Percentiles rank a stretch among this genome's conserved stretches.
These are phyloP conservation scores for Regulus satrapa DNA, from an alignment of 2,113 vertebrate species.

Conservation along the genomic window DNA sequence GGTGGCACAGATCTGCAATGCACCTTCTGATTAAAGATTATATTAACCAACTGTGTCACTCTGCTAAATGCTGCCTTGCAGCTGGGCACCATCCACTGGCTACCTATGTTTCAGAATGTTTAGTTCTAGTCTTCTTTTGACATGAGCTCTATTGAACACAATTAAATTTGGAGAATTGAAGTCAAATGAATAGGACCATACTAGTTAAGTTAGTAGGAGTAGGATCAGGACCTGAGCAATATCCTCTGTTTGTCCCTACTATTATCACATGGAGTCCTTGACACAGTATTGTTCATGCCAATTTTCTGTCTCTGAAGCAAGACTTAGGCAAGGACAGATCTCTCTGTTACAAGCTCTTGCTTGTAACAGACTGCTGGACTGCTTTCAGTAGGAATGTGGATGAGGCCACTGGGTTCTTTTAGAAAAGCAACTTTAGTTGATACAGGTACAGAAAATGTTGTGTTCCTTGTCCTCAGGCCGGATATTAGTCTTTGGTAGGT, in stretches of 20 bases:
- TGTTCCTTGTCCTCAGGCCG: not conserved
- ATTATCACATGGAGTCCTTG: not conserved
- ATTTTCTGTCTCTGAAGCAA: not conserved
- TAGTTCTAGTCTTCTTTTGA: not conserved
- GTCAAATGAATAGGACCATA: not conserved
- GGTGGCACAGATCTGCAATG: not conserved
- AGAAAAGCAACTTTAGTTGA: not conserved
- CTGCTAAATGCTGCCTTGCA: not conserved
- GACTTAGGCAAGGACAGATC: not conserved
- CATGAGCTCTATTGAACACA: not conserved
- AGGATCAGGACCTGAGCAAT: not conserved
- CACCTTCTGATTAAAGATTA: not conserved
- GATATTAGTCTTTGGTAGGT: not conserved
- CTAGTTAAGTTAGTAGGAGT: not conserved
- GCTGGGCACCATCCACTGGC: not conserved
- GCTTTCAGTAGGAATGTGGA: not conserved
- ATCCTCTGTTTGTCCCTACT: not conserved
- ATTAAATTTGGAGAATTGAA: not conserved
- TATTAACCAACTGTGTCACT: not conserved
- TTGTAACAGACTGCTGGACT: no score
- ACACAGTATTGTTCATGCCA: not conserved
- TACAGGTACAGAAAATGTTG: not conserved
- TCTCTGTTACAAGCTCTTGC: not conserved
- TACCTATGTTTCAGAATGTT: not conserved
- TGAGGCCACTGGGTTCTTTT: not conserved